These are phyloP conservation scores for Tachysurus fulvidraco DNA, from an alignment of 2,113 vertebrate genomes.

Conservation along the genomic window DNA sequence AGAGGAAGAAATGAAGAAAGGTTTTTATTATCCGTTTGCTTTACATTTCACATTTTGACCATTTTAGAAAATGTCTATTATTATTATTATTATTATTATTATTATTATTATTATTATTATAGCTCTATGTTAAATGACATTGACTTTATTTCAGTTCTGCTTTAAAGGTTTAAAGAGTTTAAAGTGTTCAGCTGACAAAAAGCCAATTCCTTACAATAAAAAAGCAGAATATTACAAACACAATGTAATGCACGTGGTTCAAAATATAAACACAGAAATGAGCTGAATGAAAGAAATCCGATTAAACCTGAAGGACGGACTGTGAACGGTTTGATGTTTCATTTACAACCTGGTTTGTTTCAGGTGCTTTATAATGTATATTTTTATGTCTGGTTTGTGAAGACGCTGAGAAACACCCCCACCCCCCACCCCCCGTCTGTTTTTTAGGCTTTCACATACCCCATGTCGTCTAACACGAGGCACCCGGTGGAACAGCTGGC, in stretches of 20 bases:
- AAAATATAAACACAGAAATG: neutral
- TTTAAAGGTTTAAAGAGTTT: neutral
- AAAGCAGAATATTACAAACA: neutral
- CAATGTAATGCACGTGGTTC: neutral
- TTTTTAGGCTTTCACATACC: slow-evolving; percentile 73
- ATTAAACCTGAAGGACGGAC: neutral
- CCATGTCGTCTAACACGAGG: slow-evolving; percentile 63
- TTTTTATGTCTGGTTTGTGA: neutral
- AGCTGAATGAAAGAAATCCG: neutral
- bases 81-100: neutral
- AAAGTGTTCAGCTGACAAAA: neutral
- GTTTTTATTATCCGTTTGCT: neutral
- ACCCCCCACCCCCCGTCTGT: neutral
- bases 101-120: no score
- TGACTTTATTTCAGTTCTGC: neutral
- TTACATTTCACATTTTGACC: neutral
- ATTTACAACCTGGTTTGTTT: neutral
- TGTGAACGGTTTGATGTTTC: neutral
- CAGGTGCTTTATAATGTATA: neutral
- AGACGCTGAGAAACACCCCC: neutral
- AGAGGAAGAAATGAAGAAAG: no score
- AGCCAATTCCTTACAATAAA: neutral
- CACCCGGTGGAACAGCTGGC: slow-evolving; percentile 75
- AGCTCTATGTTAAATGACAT: neutral
- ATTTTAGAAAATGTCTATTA: neutral